These are phyloP conservation scores for Rhabdornis inornatus DNA, from an alignment of 2,113 vertebrate genomes.

Conservation along the genomic window DNA sequence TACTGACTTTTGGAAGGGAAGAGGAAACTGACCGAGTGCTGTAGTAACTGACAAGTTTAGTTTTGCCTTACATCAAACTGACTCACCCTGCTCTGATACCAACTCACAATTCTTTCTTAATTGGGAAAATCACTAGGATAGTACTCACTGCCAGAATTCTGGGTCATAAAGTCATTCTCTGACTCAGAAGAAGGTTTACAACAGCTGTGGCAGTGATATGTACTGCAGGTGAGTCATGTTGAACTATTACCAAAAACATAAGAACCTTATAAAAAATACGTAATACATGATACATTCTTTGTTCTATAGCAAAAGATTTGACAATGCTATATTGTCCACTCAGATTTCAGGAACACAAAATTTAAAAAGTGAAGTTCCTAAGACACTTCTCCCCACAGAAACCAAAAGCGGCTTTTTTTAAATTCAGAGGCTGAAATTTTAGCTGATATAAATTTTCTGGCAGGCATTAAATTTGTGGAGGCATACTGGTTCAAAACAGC, in stretches of 20 bases:
- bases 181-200: conserved; percentile 61
- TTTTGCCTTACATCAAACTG: conserved; percentile 38
- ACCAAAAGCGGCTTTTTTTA: not conserved
- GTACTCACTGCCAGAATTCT: conserved; percentile 52
- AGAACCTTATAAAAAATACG: conserved; percentile 27
- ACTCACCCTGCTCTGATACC: conserved; percentile 46
- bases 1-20: not conserved
- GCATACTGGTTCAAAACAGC: not conserved
- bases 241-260: conserved; percentile 10
- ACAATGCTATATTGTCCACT: not conserved
- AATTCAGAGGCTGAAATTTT: conserved; percentile 3
- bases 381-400: not conserved
- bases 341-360: not conserved
- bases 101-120: conserved; percentile 24
- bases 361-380: not conserved
- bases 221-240: conserved; percentile 55
- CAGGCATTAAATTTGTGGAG: conserved; percentile 9
- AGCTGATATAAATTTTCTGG: conserved; percentile 3
- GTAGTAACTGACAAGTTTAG: not conserved
- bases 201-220: conserved; percentile 45
- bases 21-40: not conserved
- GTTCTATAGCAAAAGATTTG: not conserved
- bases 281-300: not conserved
- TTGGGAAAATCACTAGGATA: conserved; percentile 58
- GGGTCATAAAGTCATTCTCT: conserved; percentile 61